Evolutionary conservation across 2,888 invertebrate genomes (phyloP).

Genomic region (Rhagophthalmus giganteus): DNA sequence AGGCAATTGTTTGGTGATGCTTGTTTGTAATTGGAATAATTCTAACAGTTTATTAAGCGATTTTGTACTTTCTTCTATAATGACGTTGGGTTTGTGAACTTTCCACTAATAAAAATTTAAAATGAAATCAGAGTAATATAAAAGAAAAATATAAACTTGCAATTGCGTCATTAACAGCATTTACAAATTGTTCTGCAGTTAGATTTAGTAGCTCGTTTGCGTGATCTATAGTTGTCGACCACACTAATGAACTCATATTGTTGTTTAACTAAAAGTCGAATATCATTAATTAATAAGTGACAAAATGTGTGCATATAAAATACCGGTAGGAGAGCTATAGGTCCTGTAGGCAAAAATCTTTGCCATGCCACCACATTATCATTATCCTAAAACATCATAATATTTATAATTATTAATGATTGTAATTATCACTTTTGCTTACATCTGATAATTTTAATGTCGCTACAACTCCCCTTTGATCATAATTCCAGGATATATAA

Average conservation of each 20-base stretch:
- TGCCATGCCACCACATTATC: constrained; percentile 95
- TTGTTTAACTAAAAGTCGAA: constrained; percentile 63
- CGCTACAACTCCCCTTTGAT: constrained; percentile 91
- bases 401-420: neutral
- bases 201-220: constrained; percentile 74
- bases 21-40: constrained; percentile 51
- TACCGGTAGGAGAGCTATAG: constrained; percentile 88
- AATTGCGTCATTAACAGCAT: constrained; percentile 84
- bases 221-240: constrained; percentile 79
- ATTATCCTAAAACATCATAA: constrained; percentile 59
- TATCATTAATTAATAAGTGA: constrained; percentile 3
- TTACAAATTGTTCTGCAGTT: constrained; percentile 79
- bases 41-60: constrained; percentile 57
- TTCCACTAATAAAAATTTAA: constrained; percentile 59
- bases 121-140: neutral
- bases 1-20: constrained; percentile 57
- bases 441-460: constrained; percentile 83
- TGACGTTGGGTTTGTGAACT: constrained; percentile 59
- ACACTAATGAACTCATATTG: constrained; percentile 86
- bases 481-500: constrained; percentile 81
- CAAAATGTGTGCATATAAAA: constrained; percentile 1
- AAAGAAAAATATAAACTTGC: no score
- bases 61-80: constrained; percentile 61
- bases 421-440: constrained; percentile 40
- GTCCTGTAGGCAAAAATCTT: constrained; percentile 88